Conservation (phyloP, 2,888 invertebrate species). For the Pachycephus smyrnensis region DNA sequence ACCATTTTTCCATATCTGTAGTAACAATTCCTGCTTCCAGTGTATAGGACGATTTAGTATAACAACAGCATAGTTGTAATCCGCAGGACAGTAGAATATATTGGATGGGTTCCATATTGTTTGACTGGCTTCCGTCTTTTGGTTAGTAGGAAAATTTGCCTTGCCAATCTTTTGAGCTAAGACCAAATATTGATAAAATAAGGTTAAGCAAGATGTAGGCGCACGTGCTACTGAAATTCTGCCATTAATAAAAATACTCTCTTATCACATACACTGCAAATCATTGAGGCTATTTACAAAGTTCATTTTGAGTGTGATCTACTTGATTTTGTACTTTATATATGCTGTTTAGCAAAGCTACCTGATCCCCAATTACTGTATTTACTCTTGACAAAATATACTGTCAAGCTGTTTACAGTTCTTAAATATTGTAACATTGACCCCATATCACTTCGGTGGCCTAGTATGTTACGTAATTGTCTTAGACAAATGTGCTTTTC, state of each 20-base stretch:
- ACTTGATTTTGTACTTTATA: not conserved
- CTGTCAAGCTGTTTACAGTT: not conserved
- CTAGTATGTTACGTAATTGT: not conserved
- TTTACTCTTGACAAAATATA: not conserved
- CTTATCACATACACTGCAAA: not conserved
- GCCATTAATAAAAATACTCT: not conserved
- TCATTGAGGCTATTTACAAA: not conserved
- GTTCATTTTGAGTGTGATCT: not conserved
- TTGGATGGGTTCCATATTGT: slow-evolving; percentile 50
- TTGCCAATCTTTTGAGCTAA: not conserved
- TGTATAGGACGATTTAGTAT: slow-evolving; percentile 76
- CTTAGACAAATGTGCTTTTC: not conserved
- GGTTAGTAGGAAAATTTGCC: not conserved
- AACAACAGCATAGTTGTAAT: slow-evolving; percentile 73
- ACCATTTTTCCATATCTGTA: slow-evolving; percentile 79
- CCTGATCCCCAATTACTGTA: not conserved
- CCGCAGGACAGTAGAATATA: slow-evolving; percentile 36
- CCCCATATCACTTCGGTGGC: not conserved
- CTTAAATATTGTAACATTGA: not conserved
- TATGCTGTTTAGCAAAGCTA: not conserved
- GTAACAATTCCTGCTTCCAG: slow-evolving; percentile 68
- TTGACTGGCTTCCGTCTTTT: not conserved
- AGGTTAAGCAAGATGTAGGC: not conserved
- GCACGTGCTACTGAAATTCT: not conserved
- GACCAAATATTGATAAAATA: not conserved